These are phyloP conservation scores for Anseranas semipalmata DNA, from an alignment of 2,113 vertebrate species.

Conservation along the genomic window DNA sequence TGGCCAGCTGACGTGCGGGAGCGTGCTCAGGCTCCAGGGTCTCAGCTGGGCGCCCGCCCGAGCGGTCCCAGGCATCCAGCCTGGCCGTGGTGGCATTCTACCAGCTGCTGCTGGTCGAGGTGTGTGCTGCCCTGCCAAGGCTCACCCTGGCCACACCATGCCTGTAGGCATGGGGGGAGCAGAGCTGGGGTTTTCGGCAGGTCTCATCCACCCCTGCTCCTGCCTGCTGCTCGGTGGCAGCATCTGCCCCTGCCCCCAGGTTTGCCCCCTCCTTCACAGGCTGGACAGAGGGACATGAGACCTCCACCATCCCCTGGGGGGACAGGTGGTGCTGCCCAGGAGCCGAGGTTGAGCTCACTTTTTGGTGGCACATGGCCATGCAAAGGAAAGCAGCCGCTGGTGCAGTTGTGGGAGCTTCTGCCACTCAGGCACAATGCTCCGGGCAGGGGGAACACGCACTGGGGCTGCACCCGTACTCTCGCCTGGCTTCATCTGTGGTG, in stretches of 20 bases:
- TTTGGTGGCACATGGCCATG: background rate
- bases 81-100: background rate
- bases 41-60: no score
- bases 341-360: background rate
- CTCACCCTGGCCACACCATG: accelerated
- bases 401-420: no score
- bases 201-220: background rate
- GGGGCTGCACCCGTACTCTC: no score
- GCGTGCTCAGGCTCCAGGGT: no score
- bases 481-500: no score
- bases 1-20: no score
- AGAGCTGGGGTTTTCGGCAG: background rate
- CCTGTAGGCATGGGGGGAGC: accelerated
- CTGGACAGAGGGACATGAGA: background rate
- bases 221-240: background rate
- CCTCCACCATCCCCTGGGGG: accelerated
- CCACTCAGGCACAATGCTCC: no score
- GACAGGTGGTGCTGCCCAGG: no score
- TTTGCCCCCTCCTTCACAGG: no score
- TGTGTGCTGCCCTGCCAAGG: background rate
- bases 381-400: background rate
- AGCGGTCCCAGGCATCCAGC: background rate
- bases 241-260: background rate
- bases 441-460: no score
- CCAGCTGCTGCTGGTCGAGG: background rate